phyloP scores from a whole-genome alignment of 2,797 vertebrate species.

The Poeciliopsis paucimaculata region DNA sequence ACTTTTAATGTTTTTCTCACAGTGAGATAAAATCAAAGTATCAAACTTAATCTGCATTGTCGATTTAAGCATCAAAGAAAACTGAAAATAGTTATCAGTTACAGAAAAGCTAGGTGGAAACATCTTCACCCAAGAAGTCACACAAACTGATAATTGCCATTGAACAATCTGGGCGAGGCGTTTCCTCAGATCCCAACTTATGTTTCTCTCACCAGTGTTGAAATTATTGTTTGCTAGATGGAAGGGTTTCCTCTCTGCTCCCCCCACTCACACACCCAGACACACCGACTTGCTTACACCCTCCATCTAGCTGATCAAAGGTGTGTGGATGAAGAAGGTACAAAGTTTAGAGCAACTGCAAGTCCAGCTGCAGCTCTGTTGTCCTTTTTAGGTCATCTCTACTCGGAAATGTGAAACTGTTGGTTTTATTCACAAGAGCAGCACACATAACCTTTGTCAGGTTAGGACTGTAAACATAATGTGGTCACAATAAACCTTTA shows the following conservation, averaged over 20 bases:
- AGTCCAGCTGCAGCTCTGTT: constrained; percentile 15
- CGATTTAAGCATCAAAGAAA: background rate
- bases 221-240: constrained; percentile 13
- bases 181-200: constrained; percentile 38
- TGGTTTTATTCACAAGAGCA: constrained; percentile 41
- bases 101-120: background rate
- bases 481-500: background rate
- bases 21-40: background rate
- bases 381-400: constrained; percentile 23
- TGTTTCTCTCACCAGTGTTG: background rate
- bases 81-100: background rate
- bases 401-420: background rate
- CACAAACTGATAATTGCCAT: background rate
- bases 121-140: background rate
- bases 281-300: background rate
- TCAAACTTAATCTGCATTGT: background rate
- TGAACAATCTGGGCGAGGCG: background rate
- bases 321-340: constrained; percentile 40
- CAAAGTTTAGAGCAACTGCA: constrained; percentile 35
- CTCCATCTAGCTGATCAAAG: constrained; percentile 45
- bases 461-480: background rate
- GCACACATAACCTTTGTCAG: constrained; percentile 5
- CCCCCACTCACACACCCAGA: background rate
- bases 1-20: background rate
- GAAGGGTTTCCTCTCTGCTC: constrained; percentile 10